Evolutionary conservation across 2,113 vertebrate species (phyloP), one percentile per base, ranked within the genome.

Genomic region (Porphyrio hochstetteri): DNA sequence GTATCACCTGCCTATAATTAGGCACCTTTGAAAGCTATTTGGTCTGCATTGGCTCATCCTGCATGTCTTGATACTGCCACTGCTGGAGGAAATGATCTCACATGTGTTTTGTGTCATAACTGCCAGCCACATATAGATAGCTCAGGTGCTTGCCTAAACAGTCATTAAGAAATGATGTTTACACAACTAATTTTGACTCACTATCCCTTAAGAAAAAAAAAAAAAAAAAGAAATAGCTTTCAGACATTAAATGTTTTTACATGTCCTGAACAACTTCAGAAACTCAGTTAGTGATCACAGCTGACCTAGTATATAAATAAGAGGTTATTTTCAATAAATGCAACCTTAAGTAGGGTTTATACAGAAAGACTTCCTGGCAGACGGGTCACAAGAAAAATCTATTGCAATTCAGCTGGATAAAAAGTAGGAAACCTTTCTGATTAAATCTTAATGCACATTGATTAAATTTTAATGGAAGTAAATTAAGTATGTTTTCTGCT

Each of bases 151-250:
- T 88, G 5, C 16, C 44, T 81, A 60, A 76, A 78, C 52, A 81
- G 10, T 36, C 33, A 16, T 35, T 38, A 33, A 11, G 15, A n/a
- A 77, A 46, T 44, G 56, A 11, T 25, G 11, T 77, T 82, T 83
- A 80, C 33, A 38, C 16, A 81, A 35, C 3, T 53, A 56, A 46
- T 72, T 77, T 72, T 78, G 11, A 67, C 42, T 90, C 15, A 13
- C 11, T 63, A 6, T 16, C 20, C 9, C 10, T 69, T 65, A 57
- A 1, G 2, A 2, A 4, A 4, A 48, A 4, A 4, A 23, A 4
- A 4, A 10, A 40, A 42, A 31, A 76, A 36, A 53, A 2, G 38
- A 35, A 52, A 24, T 11, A 10, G 7, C n/a, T 90, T 85, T 59
- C 63, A 89, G 9, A 42, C 7, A 55, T 64, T 42, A 42, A 36